phyloP scores from a whole-genome alignment of 1,140 invertebrate genomes.

The Mizuhopecten yessoensis region DNA sequence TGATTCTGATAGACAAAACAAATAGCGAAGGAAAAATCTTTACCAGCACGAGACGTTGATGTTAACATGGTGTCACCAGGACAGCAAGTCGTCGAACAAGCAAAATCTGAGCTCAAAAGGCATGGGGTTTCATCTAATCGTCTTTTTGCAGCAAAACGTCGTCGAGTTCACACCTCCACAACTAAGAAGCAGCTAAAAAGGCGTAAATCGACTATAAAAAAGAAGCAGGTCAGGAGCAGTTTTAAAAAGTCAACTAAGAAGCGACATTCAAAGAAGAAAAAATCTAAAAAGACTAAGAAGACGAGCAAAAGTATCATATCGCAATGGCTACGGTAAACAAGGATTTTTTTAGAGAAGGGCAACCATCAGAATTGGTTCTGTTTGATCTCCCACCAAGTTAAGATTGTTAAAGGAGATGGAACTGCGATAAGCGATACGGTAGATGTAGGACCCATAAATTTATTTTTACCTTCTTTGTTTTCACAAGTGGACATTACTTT shows the following conservation, averaged over 20 bases:
- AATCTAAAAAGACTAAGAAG: no score
- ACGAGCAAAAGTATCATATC: no score
- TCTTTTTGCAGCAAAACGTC: not conserved
- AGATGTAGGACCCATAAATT: slow-evolving; percentile 49
- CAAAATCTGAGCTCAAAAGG: slow-evolving; percentile 41
- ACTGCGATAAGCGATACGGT: not conserved
- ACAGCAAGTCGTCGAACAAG: no score
- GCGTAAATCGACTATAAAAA: not conserved
- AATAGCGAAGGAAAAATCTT: slow-evolving; percentile 18
- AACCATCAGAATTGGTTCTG: slow-evolving; percentile 48
- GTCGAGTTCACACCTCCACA: no score
- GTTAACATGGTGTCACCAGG: no score
- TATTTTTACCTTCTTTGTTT: no score
- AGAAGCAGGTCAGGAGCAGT: not conserved
- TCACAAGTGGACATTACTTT: no score
- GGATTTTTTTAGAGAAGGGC: no score
- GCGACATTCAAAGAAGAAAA: slow-evolving; percentile 13
- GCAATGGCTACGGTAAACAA: slow-evolving; percentile 47
- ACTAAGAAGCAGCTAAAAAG: no score
- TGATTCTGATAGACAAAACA: slow-evolving; percentile 37
- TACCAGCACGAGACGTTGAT: no score
- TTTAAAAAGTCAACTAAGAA: not conserved
- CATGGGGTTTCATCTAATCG: no score
- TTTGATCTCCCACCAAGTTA: slow-evolving; percentile 27
- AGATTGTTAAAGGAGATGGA: no score